A percentile compares a stretch with the other conserved stretches of the same genome.
Evolutionary conservation across 2,113 vertebrate genomes (phyloP).

Genomic region (Scomber scombrus): DNA sequence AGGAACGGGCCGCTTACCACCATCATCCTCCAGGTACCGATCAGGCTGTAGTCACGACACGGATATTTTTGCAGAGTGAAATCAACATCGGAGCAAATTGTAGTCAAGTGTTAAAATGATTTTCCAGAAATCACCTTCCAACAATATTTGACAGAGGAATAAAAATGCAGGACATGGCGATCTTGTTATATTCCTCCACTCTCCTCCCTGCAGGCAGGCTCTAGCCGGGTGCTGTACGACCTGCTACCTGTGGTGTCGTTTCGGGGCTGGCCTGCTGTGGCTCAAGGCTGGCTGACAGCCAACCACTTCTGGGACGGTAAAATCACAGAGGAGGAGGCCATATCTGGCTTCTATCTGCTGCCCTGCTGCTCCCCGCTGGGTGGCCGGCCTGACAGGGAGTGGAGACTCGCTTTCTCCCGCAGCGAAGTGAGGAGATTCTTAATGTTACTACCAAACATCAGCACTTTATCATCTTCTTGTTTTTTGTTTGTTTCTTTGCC

Average conservation of each 20-base stretch:
- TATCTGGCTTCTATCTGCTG: conserved; percentile 90
- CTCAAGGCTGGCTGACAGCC: conserved; percentile 87
- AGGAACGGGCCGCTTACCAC: conserved; percentile 86
- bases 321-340: conserved; percentile 86
- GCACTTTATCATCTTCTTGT: neutral
- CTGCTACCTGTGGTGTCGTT: conserved; percentile 90
- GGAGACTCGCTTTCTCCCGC: conserved; percentile 90
- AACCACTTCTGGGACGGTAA: conserved; percentile 92
- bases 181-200: neutral
- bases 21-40: conserved; percentile 81
- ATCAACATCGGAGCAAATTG: conserved; percentile 2
- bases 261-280: conserved; percentile 88
- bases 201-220: conserved; percentile 75
- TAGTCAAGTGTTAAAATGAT: neutral
- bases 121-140: neutral
- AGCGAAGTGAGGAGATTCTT: conserved; percentile 81
- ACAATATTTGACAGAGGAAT: neutral
- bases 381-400: conserved; percentile 85
- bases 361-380: conserved; percentile 84
- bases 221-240: conserved; percentile 88
- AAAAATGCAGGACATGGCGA: neutral
- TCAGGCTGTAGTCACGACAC: neutral
- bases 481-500: neutral
- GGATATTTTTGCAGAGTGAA: neutral
- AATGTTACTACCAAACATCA: neutral